Conservation (phyloP, 2,888 invertebrate genomes). For the Cylloceria caligata region DNA sequence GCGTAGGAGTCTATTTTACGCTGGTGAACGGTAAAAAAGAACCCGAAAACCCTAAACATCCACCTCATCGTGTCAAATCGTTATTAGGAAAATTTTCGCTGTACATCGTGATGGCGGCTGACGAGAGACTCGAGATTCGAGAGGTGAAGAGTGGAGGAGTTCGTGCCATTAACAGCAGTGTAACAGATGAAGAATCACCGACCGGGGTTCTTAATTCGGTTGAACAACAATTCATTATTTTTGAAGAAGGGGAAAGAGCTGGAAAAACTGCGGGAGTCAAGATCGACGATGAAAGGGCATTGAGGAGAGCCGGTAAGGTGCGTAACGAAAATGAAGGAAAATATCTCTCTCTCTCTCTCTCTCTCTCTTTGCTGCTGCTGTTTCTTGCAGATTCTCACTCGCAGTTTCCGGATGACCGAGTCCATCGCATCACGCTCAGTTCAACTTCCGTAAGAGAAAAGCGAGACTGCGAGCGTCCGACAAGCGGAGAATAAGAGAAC, state of each 20-base stretch:
- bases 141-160: not conserved
- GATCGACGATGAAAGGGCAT: conserved; percentile 15
- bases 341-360: conserved; percentile 8
- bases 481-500: conserved; percentile 50
- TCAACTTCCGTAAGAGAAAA: conserved; percentile 42
- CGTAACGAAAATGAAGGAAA: conserved; percentile 41
- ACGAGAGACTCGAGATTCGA: conserved; percentile 18
- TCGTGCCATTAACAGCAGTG: conserved; percentile 8
- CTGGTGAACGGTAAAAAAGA: not conserved
- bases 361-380: not conserved
- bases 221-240: conserved; percentile 30
- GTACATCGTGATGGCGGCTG: conserved; percentile 47
- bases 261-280: conserved; percentile 20
- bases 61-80: conserved; percentile 6
- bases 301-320: conserved; percentile 17
- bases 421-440: conserved; percentile 47
- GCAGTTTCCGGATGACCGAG: conserved; percentile 51
- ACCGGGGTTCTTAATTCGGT: conserved; percentile 15
- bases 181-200: conserved; percentile 36
- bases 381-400: conserved; percentile 30
- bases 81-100: conserved; percentile 13
- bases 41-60: not conserved
- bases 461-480: not conserved
- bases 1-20: conserved; percentile 8
- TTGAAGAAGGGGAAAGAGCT: not conserved